Conservation (phyloP, 1,140 invertebrate genomes). For the Phocides pigmalion region DNA sequence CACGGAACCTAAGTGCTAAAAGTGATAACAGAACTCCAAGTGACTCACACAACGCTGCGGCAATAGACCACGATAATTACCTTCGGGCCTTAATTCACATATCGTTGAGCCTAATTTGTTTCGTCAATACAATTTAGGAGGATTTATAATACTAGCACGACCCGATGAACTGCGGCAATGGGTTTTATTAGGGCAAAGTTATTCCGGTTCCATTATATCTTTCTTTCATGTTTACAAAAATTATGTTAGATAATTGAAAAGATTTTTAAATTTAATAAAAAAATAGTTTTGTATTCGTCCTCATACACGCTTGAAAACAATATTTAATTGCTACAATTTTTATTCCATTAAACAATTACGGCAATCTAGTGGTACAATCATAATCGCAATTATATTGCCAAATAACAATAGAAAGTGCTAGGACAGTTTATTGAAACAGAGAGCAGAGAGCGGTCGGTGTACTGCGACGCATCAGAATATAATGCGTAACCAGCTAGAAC, state of each 20-base stretch:
- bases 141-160: conserved; percentile 22
- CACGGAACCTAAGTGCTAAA: conserved; percentile 59
- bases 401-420: no score
- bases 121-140: conserved; percentile 26
- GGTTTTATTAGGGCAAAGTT: conserved; percentile 12
- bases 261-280: no score
- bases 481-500: no score
- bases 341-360: no score
- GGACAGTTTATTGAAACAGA: no score
- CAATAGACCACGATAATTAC: conserved; percentile 41
- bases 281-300: no score
- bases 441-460: no score
- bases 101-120: conserved; percentile 27
- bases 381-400: no score
- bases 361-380: no score
- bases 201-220: background rate
- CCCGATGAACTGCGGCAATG: background rate
- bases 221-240: background rate
- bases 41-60: conserved; percentile 24
- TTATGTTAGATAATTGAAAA: background rate
- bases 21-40: conserved; percentile 48
- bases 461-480: no score
- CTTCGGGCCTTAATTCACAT: conserved; percentile 40
- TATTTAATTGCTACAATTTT: no score
- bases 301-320: no score